phyloP scores from a whole-genome alignment of 2,888 invertebrate species.

The Blastobasis adustella region DNA sequence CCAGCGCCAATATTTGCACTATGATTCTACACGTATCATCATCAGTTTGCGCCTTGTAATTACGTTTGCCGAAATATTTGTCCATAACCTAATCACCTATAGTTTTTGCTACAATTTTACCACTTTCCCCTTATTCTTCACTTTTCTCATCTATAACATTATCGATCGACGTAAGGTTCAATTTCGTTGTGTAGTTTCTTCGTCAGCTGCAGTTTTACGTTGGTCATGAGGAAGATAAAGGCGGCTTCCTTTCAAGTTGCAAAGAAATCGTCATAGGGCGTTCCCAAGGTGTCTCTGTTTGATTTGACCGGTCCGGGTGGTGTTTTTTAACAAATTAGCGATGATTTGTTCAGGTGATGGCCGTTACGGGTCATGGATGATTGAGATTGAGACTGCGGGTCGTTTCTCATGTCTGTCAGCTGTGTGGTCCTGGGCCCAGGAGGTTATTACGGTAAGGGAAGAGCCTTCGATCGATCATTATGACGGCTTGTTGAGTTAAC shows the following conservation, averaged over 20 bases:
- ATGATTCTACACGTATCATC: slow-evolving; percentile 32
- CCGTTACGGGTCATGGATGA: slow-evolving; percentile 32
- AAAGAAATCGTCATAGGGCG: too few relatives aligned
- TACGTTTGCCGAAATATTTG: slow-evolving; percentile 41
- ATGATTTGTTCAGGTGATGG: slow-evolving; percentile 31
- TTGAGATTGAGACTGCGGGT: slow-evolving; percentile 20
- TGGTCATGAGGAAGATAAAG: too few relatives aligned
- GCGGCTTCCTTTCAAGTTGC: too few relatives aligned
- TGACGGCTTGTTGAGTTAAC: too few relatives aligned
- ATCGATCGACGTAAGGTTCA: too few relatives aligned
- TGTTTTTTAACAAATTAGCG: slow-evolving; percentile 52
- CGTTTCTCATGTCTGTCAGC: slow-evolving; percentile 21
- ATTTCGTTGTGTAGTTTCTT: too few relatives aligned
- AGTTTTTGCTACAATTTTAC: slow-evolving; percentile 13
- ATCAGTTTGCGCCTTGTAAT: slow-evolving; percentile 41
- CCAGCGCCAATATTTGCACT: slow-evolving; percentile 46
- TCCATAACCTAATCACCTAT: slow-evolving; percentile 18
- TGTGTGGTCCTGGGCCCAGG: slow-evolving; percentile 27
- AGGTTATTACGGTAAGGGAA: background rate
- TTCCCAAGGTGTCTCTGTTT: slow-evolving; percentile 24
- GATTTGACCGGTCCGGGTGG: slow-evolving; percentile 35
- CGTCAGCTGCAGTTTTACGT: too few relatives aligned
- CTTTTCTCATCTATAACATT: too few relatives aligned
- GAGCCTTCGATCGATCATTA: too few relatives aligned
- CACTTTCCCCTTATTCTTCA: background rate